Evolutionary conservation across 1,140 invertebrate genomes (phyloP).

Genomic region (Drosophila neocordata): DNA sequence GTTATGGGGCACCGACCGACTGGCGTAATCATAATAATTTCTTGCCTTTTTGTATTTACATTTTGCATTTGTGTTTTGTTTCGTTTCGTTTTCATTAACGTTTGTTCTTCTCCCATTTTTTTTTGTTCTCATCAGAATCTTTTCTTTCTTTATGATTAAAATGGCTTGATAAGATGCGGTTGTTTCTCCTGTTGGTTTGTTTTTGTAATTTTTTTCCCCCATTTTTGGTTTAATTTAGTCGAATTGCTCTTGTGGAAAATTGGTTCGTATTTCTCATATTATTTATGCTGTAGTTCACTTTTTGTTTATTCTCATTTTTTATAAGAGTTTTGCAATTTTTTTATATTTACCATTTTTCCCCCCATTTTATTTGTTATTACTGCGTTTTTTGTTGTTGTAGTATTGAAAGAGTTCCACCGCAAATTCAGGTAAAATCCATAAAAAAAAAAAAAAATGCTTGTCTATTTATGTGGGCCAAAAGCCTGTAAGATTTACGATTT

Average conservation of each 20-base stretch:
- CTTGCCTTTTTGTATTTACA: slow-evolving; percentile 65
- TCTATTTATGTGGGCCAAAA: slow-evolving; percentile 29
- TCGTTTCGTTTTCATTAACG: slow-evolving; percentile 22
- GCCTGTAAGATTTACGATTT: slow-evolving; percentile 1
- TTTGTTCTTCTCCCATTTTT: slow-evolving; percentile 8
- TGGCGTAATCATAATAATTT: slow-evolving; percentile 61
- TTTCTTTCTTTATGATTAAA: slow-evolving; percentile 63
- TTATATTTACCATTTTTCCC: slow-evolving; percentile 13
- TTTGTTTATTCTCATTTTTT: slow-evolving; percentile 66
- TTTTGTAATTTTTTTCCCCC: slow-evolving; percentile 23
- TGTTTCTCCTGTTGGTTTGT: slow-evolving; percentile 12
- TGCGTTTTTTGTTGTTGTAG: background rate
- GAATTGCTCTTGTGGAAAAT: slow-evolving; percentile 53
- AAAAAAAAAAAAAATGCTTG: slow-evolving; percentile 13
- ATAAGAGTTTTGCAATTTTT: slow-evolving; percentile 39
- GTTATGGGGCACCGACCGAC: slow-evolving; percentile 45
- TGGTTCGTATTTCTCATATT: slow-evolving; percentile 43
- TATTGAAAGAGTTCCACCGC: no score
- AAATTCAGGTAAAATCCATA: background rate
- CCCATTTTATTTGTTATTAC: slow-evolving; percentile 1
- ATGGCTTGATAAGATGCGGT: slow-evolving; percentile 62
- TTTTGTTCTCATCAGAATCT: slow-evolving; percentile 23
- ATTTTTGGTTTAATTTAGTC: background rate
- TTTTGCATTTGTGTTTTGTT: slow-evolving; percentile 52
- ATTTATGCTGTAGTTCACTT: background rate